Evolutionary conservation across 2,888 invertebrate genomes (phyloP), one percentile per base, ranked within the genome.

Genomic region (Pollenia griseotomentosa): DNA sequence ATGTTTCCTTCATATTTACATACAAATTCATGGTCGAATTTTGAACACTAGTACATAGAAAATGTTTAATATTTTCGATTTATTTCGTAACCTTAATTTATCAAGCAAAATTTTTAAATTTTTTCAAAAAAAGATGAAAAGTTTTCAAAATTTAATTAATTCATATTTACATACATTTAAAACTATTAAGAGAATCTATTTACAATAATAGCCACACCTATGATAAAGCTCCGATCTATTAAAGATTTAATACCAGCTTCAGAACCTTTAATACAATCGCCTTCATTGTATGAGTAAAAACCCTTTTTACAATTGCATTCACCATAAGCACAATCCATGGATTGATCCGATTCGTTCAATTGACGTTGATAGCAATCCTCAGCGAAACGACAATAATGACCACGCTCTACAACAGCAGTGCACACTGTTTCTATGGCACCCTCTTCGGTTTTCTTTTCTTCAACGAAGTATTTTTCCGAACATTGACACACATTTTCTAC

Each of bases 281-380:
- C 79, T 68, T 85, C 88, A n/a, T 84, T 87, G 10, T 81, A 63
- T 3, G 89, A 88, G 40, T 84, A 65, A 19, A 71, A 89, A 40
- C 90, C 90, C n/a, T 10, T 0, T 4, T 88, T 89, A 73, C 91
- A 91, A 53, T 82, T 79, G 74, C 91, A 91, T 86, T 91, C 91
- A 16, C 90, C 90, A 33, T 89, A 88, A 71, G 66, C 59, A 73
- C 91, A 91, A 42, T 87, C 77, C 91, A 91, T 88, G 7, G 88
- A 81, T 46, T 90, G 90, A 7, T 90, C 83, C 19, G 73, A 44
- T 46, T 85, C 78, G 7, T 83, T 33, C 14, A 88, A 51, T 33
- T 89, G 88, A 12, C 77, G 88, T n/a, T 89, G 89, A 59, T 90
- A 89, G 14, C 91, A 91, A 70, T 91, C 90, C 11, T 73, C 84